Conservation (phyloP, 2,797 vertebrate species). For the Vipera ursinii region DNA sequence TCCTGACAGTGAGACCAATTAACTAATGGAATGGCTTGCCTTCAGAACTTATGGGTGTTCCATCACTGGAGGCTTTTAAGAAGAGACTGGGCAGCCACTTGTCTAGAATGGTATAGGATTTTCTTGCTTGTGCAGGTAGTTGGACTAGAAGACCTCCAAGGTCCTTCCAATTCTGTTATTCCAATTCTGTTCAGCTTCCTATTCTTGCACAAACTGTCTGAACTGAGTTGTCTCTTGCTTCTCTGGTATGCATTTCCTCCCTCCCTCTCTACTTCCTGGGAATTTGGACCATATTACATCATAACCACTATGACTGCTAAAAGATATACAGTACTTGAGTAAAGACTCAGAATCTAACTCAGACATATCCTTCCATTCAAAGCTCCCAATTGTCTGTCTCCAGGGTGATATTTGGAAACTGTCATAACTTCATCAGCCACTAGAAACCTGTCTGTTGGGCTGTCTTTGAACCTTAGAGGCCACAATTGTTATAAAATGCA, state of each 20-base stretch:
- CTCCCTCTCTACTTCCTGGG: background rate
- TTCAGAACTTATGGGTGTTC: background rate
- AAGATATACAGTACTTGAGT: background rate
- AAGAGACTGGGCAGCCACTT: background rate
- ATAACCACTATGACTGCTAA: background rate
- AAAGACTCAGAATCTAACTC: background rate
- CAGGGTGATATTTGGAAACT: background rate
- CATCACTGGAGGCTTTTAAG: background rate
- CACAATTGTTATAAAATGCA: background rate
- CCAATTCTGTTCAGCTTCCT: background rate
- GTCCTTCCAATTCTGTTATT: background rate
- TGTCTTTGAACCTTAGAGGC: background rate
- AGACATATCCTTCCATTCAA: background rate
- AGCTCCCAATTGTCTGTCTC: background rate
- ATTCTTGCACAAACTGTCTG: background rate
- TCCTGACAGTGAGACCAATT: background rate
- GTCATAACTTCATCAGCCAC: background rate
- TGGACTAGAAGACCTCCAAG: background rate
- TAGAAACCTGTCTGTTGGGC: background rate
- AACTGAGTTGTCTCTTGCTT: background rate
- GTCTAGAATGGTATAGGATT: background rate
- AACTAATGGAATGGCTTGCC: background rate
- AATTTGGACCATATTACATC: background rate
- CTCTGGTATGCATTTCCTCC: background rate
- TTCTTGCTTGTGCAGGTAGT: background rate